Conservation (phyloP, 2,113 vertebrate species). For the Bagarius yarrelli region DNA sequence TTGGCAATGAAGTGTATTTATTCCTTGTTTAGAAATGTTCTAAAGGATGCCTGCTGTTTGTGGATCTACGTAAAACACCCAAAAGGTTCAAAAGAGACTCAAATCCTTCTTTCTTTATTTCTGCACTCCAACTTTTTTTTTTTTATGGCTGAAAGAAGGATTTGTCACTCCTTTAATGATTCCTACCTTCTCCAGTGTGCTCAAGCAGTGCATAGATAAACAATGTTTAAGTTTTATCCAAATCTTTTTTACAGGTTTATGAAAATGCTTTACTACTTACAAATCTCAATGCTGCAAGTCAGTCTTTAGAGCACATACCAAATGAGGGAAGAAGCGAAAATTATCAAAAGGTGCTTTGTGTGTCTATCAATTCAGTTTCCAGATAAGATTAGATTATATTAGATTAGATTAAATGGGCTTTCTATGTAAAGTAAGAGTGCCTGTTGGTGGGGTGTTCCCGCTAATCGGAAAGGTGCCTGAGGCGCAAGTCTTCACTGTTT, state of each 20-base stretch:
- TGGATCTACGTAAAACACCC: slow-evolving; percentile 29
- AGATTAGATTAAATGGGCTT: no score
- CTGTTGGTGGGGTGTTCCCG: background rate
- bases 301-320: slow-evolving; percentile 42
- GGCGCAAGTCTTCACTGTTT: slow-evolving; percentile 26
- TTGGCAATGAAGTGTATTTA: no score
- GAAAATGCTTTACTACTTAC: slow-evolving; percentile 23
- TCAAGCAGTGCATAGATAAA: background rate
- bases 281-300: slow-evolving; percentile 45
- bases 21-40: slow-evolving; percentile 13
- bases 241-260: slow-evolving; percentile 17
- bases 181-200: slow-evolving; percentile 5
- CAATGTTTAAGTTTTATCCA: background rate
- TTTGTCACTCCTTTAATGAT: background rate
- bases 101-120: background rate
- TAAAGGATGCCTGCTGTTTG: background rate
- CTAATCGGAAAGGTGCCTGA: background rate
- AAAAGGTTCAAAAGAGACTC: slow-evolving; percentile 9
- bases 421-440: background rate
- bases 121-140: no score
- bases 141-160: background rate
- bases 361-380: slow-evolving; percentile 3
- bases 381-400: background rate
- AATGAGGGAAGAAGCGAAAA: slow-evolving; percentile 20
- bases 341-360: background rate